These are phyloP conservation scores for Amphimallon solstitiale DNA, from an alignment of 2,888 invertebrate genomes.

Conservation along the genomic window DNA sequence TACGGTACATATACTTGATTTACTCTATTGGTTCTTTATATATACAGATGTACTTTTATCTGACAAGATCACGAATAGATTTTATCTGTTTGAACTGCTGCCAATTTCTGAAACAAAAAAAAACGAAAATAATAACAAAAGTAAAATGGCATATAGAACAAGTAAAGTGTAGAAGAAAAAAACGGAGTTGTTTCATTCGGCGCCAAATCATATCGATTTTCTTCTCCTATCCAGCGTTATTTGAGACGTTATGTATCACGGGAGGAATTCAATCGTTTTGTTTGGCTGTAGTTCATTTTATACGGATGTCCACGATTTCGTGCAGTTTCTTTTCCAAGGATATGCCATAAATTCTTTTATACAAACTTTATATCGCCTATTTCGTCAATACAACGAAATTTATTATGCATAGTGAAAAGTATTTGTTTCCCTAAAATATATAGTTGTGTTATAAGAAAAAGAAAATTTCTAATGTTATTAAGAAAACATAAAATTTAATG, in stretches of 20 bases:
- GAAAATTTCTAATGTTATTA: too few species aligned
- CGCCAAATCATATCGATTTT: slow-evolving; percentile 37
- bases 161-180: slow-evolving; percentile 3
- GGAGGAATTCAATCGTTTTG: slow-evolving; percentile 24
- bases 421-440: too few species aligned
- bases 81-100: slow-evolving; percentile 1
- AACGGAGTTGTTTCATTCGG: slow-evolving; percentile 29
- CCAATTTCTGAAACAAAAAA: too few species aligned
- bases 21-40: neutral
- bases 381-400: neutral
- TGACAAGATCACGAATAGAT: slow-evolving; percentile 5
- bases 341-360: slow-evolving; percentile 2
- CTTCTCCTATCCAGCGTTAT: slow-evolving; percentile 14
- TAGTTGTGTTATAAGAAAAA: too few species aligned
- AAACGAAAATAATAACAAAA: slow-evolving; percentile 20
- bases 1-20: neutral
- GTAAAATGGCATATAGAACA: neutral
- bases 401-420: too few species aligned
- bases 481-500: too few species aligned
- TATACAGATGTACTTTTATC: neutral
- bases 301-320: slow-evolving; percentile 1
- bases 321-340: neutral
- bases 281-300: slow-evolving; percentile 22
- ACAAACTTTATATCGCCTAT: slow-evolving; percentile 5
- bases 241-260: slow-evolving; percentile 25